Percentiles rank a stretch among this genome's conserved stretches.
Evolutionary conservation across 2,797 vertebrate species (phyloP).

Genomic region (Hirundo rustica): DNA sequence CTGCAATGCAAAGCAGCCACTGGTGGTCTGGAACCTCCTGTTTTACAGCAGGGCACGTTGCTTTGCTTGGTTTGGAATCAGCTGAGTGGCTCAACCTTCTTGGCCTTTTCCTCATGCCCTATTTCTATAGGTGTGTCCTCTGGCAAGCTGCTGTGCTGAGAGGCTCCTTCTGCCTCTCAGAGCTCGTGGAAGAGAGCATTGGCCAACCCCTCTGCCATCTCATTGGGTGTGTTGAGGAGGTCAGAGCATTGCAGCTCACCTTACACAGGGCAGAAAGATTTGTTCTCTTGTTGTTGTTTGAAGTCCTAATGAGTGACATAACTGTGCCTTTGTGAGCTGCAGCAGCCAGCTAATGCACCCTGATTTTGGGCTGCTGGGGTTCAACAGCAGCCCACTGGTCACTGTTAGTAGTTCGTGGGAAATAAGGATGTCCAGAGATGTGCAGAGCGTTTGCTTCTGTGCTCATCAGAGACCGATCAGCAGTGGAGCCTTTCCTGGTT

Average conservation of each 20-base stretch:
- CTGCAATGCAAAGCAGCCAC: fast-evolving
- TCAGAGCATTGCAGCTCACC: neutral
- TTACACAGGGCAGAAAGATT: neutral
- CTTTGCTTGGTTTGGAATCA: neutral
- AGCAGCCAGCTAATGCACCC: neutral
- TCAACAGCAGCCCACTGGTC: neutral
- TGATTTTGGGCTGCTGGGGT: neutral
- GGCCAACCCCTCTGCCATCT: fast-evolving
- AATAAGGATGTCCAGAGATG: neutral
- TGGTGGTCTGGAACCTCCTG: neutral
- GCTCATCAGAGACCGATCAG: neutral
- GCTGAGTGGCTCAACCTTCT: neutral
- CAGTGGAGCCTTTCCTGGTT: neutral
- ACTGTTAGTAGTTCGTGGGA: neutral
- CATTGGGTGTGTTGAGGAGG: fast-evolving
- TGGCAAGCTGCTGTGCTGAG: neutral
- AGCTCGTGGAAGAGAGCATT: fast-evolving
- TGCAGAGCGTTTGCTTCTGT: neutral
- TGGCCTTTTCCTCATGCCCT: neutral
- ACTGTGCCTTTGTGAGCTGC: neutral
- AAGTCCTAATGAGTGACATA: neutral
- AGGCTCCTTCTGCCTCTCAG: neutral
- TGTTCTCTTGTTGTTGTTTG: neutral
- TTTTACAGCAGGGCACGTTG: fast-evolving
- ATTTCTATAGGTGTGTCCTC: neutral